Percentiles rank a stretch among this genome's conserved stretches.
Evolutionary conservation across 2,113 vertebrate species (phyloP).

Genomic region (Microtus pennsylvanicus): DNA sequence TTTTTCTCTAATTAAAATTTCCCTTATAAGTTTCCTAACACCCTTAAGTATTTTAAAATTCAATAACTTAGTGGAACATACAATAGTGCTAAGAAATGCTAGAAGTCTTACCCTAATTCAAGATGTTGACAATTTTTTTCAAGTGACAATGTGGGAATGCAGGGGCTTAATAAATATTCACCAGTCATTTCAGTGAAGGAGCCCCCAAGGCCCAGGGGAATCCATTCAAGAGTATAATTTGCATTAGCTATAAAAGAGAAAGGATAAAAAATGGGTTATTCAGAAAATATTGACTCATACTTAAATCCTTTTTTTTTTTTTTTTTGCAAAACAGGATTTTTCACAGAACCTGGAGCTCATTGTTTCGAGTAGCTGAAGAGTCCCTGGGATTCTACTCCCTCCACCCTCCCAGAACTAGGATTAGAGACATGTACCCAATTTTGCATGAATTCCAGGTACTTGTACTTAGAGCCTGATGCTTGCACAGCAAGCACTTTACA

Average conservation of each 20-base stretch:
- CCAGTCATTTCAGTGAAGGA: background rate
- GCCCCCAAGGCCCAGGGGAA: background rate
- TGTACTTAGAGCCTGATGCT: background rate
- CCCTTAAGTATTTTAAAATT: conserved; percentile 3
- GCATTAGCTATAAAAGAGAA: background rate
- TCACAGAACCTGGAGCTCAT: background rate
- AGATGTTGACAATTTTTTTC: background rate
- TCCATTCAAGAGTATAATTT: conserved; percentile 20
- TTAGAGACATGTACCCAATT: background rate
- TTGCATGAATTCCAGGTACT: background rate
- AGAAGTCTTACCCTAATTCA: conserved; percentile 28
- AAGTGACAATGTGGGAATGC: background rate
- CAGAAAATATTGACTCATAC: conserved; percentile 9
- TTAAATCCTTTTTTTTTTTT: background rate
- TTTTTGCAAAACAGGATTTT: background rate
- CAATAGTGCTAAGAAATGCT: background rate
- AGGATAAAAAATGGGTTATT: background rate
- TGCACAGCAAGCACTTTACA: background rate
- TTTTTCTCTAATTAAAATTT: conserved; percentile 47
- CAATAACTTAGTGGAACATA: background rate
- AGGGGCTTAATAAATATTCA: background rate
- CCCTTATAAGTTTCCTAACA: conserved; percentile 16
- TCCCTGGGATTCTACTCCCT: background rate
- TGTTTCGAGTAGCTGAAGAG: background rate
- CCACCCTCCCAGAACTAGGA: background rate